A percentile compares a stretch with the other conserved stretches of the same genome.
Conservation (phyloP, 1,140 invertebrate genomes). For the Lordiphosa clarofinis region DNA sequence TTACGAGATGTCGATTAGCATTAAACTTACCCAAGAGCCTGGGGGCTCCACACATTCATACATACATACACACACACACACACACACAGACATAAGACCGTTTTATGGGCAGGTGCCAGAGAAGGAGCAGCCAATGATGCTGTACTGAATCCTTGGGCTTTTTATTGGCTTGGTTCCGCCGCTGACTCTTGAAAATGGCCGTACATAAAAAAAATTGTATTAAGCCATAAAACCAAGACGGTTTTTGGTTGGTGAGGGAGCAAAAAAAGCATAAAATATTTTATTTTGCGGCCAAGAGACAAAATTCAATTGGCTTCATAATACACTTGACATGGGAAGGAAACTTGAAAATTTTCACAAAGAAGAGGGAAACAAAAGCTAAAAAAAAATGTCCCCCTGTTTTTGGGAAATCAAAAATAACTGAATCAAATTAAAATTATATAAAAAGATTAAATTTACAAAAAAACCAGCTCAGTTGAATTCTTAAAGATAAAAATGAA, state of each 20-base stretch:
- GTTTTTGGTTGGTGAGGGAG: slow-evolving; percentile 4
- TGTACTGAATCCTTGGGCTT: slow-evolving; percentile 25
- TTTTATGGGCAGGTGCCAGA: slow-evolving; percentile 63
- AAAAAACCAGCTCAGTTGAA: too few species aligned
- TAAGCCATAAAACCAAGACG: slow-evolving; percentile 62
- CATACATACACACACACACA: slow-evolving; percentile 8
- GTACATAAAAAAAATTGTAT: slow-evolving; percentile 75
- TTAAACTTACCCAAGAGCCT: slow-evolving; percentile 50
- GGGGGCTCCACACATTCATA: not conserved
- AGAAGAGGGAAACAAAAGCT: not conserved
- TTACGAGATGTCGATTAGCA: slow-evolving; percentile 64
- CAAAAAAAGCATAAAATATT: slow-evolving; percentile 30
- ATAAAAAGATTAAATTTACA: too few species aligned
- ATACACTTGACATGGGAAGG: slow-evolving; percentile 1
- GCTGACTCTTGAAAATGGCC: slow-evolving; percentile 56
- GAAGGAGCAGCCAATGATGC: slow-evolving; percentile 10
- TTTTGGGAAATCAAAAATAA: too few species aligned
- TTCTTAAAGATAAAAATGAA: too few species aligned
- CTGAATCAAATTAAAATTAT: too few species aligned
- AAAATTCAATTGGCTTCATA: slow-evolving; percentile 62
- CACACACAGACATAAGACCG: slow-evolving; percentile 49
- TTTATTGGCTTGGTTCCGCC: slow-evolving; percentile 36
- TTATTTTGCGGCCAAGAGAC: slow-evolving; percentile 57
- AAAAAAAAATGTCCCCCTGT: not conserved
- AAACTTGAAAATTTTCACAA: not conserved